Evolutionary conservation across 2,113 vertebrate genomes (phyloP).

Genomic region (Hemiprocne comata): DNA sequence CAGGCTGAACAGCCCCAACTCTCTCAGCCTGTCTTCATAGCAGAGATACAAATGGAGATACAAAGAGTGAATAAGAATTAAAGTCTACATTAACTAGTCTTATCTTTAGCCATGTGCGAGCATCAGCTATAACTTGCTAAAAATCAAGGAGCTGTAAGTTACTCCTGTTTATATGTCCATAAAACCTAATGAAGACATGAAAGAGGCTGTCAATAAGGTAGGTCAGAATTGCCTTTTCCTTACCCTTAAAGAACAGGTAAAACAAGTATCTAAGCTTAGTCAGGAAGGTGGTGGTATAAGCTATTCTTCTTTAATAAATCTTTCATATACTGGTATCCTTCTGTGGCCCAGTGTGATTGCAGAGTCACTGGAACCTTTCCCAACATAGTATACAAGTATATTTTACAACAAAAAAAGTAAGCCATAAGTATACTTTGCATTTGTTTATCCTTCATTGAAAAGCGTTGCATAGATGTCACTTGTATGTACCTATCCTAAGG

Average conservation of each 20-base stretch:
- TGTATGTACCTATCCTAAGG: background rate
- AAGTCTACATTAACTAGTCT: background rate
- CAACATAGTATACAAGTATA: background rate
- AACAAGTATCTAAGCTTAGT: background rate
- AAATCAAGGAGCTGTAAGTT: background rate
- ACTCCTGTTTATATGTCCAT: background rate
- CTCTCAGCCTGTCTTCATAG: too few relatives aligned
- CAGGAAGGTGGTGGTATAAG: background rate
- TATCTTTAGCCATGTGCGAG: background rate
- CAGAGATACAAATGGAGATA: background rate
- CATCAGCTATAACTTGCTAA: background rate
- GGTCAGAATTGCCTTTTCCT: background rate
- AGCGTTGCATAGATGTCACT: background rate
- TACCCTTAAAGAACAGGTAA: background rate
- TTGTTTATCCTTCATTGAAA: background rate
- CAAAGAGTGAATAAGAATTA: background rate
- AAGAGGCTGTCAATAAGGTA: background rate
- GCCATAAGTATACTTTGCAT: background rate
- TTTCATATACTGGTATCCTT: background rate
- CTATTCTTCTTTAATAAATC: background rate
- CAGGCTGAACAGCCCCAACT: too few relatives aligned
- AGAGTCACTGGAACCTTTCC: background rate
- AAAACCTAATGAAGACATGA: background rate
- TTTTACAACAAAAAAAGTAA: background rate
- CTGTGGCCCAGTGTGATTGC: background rate